A percentile compares a stretch with the other conserved stretches of the same genome.
These are phyloP conservation scores for Heliconius nattereri DNA, from an alignment of 1,140 invertebrate species.

Conservation along the genomic window DNA sequence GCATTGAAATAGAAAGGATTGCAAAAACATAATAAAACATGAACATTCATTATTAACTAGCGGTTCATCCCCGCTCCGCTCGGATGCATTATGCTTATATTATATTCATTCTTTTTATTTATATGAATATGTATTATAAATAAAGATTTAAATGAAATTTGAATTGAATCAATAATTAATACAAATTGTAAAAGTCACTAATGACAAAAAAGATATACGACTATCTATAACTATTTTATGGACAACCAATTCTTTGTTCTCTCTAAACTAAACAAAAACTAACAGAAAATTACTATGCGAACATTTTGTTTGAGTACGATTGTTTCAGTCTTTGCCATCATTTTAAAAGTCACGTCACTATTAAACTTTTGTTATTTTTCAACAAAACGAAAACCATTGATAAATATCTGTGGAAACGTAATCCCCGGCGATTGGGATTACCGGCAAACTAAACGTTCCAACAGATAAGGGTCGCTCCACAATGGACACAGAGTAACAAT, in stretches of 20 bases:
- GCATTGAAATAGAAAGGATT: conserved; percentile 34
- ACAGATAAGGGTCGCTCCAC: conserved; percentile 69
- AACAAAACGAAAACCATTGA: conserved; percentile 51
- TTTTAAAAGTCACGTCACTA: conserved; percentile 12
- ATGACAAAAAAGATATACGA: neutral
- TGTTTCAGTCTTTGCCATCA: conserved; percentile 4
- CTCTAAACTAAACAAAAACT: neutral
- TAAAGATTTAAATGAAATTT: too few species aligned
- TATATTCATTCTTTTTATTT: neutral
- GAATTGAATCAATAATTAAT: too few species aligned
- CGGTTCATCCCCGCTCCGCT: neutral
- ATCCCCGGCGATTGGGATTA: conserved; percentile 73
- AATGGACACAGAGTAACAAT: conserved; percentile 66
- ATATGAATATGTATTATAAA: too few species aligned
- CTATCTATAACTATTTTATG: neutral
- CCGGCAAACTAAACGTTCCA: conserved; percentile 58
- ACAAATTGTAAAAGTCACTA: neutral
- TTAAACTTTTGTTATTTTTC: conserved; percentile 16
- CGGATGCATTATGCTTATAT: neutral
- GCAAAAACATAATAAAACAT: conserved; percentile 6
- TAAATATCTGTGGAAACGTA: conserved; percentile 59
- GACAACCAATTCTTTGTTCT: neutral
- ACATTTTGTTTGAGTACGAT: neutral
- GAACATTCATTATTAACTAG: neutral
- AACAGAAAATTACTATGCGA: conserved; percentile 9